Evolutionary conservation across 2,888 invertebrate genomes (phyloP), one percentile per base, ranked within the genome.

Genomic region (Charanyca ferruginea): DNA sequence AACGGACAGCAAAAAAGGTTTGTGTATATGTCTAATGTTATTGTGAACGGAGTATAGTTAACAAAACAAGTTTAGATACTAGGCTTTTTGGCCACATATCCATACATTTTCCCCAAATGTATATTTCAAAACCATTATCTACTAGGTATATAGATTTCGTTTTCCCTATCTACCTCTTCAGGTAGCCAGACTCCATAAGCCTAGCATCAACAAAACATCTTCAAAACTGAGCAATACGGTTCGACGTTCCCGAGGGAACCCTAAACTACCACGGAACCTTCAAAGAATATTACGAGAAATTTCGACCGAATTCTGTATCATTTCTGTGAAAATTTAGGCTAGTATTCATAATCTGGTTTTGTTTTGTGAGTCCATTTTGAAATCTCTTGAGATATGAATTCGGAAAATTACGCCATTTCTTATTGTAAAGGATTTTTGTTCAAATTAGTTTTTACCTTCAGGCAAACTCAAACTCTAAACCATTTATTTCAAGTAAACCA

Each of bases 221-320:
- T 52, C 52, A 65, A 66, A 51, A 57, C 52, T 41, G 9, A 45
- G 35, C 51, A 73, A 66, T 69, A 47, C 32, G 20, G 28, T 32
- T 20, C 41, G 1, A 2, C 18, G 16, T n/a, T n/a, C 70, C 52
- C 75, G 3, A 11, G 70, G 75, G 70, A 38, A 35, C 28, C 18
- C n/a, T 44, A 38, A 65, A 66, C 70, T 44, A 53, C 67, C 67
- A 32, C 42, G n/a, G 23, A 73, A 66, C 58, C 42, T 59, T 53
- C 68, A 74, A 74, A 67, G 53, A 74, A 74, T 71, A 58, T 74
- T 54, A 49, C 49, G 20, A 45, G 38, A 55, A 55, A 22, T 45
- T 52, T 35, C 51, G 16, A 20, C 41, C 3, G 35, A 73, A 70
- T 70, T 70, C 25, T n/a, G 47, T 67, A 59, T 23, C 38, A 67